Percentiles rank a stretch among this genome's conserved stretches.
These are phyloP conservation scores for Diplodus sargus DNA, from an alignment of 2,797 vertebrate genomes.

Conservation along the genomic window DNA sequence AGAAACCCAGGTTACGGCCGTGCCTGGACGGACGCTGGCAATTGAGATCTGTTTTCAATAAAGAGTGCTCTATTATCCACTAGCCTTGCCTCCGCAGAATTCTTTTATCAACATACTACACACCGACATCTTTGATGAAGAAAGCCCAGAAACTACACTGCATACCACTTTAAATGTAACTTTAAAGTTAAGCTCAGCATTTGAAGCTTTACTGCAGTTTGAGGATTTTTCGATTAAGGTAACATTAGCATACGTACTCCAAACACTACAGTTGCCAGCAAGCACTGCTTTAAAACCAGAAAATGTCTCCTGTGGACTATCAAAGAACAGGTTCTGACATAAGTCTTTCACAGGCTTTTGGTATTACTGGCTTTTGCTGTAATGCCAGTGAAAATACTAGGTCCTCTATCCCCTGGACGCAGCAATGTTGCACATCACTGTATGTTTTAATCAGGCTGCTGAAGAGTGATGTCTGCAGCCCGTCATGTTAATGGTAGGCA, in stretches of 20 bases:
- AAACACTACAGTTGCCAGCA: conserved; percentile 10
- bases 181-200: background rate
- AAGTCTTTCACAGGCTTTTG: background rate
- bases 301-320: background rate
- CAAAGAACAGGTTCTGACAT: background rate
- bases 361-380: background rate
- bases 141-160: too few relatives aligned
- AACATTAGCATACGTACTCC: conserved; percentile 4
- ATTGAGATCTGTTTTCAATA: too few relatives aligned
- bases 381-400: background rate
- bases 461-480: conserved; percentile 60
- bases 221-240: conserved; percentile 11
- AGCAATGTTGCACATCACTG: conserved; percentile 63
- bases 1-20: too few relatives aligned
- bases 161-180: background rate
- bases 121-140: too few relatives aligned
- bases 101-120: too few relatives aligned
- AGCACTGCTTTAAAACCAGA: background rate
- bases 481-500: conserved; percentile 61
- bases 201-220: conserved; percentile 10
- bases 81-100: too few relatives aligned
- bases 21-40: too few relatives aligned
- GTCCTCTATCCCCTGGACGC: conserved; percentile 15
- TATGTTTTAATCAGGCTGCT: conserved; percentile 71
- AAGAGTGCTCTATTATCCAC: too few relatives aligned